Percentiles rank a stretch among this genome's conserved stretches.
Conservation (phyloP, 2,797 vertebrate species). For the Schizopygopsis pylzovi region DNA sequence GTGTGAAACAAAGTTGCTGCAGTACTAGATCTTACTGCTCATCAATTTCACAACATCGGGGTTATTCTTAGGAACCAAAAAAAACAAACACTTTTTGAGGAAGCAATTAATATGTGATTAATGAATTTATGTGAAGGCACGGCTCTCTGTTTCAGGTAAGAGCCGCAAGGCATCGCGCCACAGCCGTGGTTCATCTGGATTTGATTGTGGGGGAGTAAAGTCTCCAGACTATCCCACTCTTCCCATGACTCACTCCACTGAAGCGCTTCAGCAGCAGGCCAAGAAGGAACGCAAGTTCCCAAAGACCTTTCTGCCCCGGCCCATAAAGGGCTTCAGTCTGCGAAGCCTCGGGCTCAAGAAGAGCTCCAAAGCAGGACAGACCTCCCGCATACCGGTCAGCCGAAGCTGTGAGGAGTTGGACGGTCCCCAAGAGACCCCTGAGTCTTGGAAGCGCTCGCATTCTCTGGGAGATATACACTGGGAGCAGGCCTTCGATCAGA, state of each 20-base stretch:
- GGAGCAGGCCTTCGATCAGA: conserved; percentile 71
- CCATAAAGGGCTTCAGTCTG: conserved; percentile 74
- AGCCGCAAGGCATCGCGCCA: conserved; percentile 82
- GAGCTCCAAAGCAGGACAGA: conserved; percentile 73
- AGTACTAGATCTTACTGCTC: not conserved
- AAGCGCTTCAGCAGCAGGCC: conserved; percentile 75
- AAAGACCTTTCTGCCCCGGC: conserved; percentile 71
- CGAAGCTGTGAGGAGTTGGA: conserved; percentile 92
- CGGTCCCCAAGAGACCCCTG: conserved; percentile 68
- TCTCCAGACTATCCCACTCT: conserved; percentile 85
- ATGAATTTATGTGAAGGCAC: conserved; percentile 43
- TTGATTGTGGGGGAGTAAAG: conserved; percentile 79
- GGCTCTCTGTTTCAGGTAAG: conserved; percentile 83
- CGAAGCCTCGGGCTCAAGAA: conserved; percentile 74
- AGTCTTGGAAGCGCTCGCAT: conserved; percentile 86
- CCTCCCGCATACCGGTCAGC: conserved; percentile 78
- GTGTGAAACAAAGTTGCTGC: not conserved
- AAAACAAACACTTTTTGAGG: not conserved
- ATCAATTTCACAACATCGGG: not conserved
- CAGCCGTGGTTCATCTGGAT: conserved; percentile 74
- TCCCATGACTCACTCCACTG: conserved; percentile 82
- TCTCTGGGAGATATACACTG: conserved; percentile 90
- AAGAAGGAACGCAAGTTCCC: conserved; percentile 77
- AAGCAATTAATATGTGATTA: not conserved
- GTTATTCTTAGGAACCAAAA: not conserved